Base-by-base conservation (phyloP, 2,888 invertebrate genomes). In the Melikaiella ostensackeni region DNA sequence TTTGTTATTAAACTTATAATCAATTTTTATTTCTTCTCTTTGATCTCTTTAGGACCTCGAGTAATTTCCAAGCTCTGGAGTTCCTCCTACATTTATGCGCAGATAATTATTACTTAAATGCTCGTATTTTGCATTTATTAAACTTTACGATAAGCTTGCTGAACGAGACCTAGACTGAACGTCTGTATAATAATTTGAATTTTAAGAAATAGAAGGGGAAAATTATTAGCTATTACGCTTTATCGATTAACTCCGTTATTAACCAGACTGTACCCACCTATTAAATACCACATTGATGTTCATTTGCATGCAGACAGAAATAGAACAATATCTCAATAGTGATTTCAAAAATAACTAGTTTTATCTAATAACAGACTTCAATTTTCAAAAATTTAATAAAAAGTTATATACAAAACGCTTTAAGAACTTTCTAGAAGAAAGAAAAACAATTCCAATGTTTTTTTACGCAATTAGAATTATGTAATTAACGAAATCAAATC, bases 91-190 rank as follows among this genome's bases (percentile, higher is more conserved):
- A 6, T 27, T 70, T 33, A 46, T 46, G 33, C n/a, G n/a, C 11
- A 19, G 30, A 70, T 70, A 70, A 70, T 70, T 70, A 70, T 70
- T 50, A 70, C 46, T 50, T 70, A 30, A 55, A 11, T 70, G 50
- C 19, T 50, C 13, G 33, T 50, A 30, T 50, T 70, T 70, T 70
- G 70, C 70, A 70, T 70, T 50, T 50, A n/a, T 30, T 30, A 70
- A 70, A 50, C 27, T 27, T 57, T 24, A 24, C 3, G 24, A 33
- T 70, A 27, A 55, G 50, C 70, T 46, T 70, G 50, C 24, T 13
- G 13, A 59, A 59, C 27, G 27, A 24, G 13, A 59, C 59, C 6
- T 59, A 59, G 6, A 27, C 16, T 16, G 13, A 27, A 27, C 19
- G 33, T 50, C 33, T 70, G 30, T 33, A 70, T 70, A 50, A 70